Evolutionary conservation across 2,113 vertebrate species (phyloP), one percentile per base, ranked within the genome.

Genomic region (Cephalopterus ornatus): DNA sequence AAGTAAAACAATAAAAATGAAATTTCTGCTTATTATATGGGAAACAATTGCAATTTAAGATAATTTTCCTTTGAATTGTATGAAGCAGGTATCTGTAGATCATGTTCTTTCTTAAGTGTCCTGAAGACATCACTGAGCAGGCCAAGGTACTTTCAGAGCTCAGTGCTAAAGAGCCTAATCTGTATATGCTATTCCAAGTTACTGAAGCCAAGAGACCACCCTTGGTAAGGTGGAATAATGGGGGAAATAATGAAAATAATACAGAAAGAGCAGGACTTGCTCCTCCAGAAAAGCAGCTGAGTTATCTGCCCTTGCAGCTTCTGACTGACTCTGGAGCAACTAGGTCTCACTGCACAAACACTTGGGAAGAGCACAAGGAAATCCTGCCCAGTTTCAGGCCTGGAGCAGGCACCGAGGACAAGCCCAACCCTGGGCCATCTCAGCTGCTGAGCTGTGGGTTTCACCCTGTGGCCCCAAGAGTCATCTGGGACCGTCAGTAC

Each of bases 381-480:
- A 80, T 21, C 23, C 80, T 90, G 56, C 32, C n/a, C 5, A 28
- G 28, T n/a, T 42, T 30, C 62, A 71, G 11, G 44, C 7, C 41
- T 20, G 53, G 53, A 65, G 35, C 1, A 0, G 14, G 39, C 55
- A 70, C 19, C 39, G 53, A 47, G 61, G 56, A 41, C 24, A 22
- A 61, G 50, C 30, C 50, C 41, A 62, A 0, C 10, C 7, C 47
- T 5, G 37, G 35, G 14, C 18, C 4, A 55, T 11, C 42, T 1
- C 58, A 52, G 52, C 61, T 46, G 20, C 73, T 14, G n/a, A 72
- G 61, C 75, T 5, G 9, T 4, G 77, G 37, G 32, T 89, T 88
- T 46, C 42, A 63, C 35, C 39, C 56, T 0, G 0, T 0, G 1
- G 53, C 77, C 78, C 52, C 4, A 6, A 5, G 15, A 44, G 33